Evolutionary conservation across 2,888 invertebrate genomes (phyloP).

Genomic region (Luperina nickerlii): DNA sequence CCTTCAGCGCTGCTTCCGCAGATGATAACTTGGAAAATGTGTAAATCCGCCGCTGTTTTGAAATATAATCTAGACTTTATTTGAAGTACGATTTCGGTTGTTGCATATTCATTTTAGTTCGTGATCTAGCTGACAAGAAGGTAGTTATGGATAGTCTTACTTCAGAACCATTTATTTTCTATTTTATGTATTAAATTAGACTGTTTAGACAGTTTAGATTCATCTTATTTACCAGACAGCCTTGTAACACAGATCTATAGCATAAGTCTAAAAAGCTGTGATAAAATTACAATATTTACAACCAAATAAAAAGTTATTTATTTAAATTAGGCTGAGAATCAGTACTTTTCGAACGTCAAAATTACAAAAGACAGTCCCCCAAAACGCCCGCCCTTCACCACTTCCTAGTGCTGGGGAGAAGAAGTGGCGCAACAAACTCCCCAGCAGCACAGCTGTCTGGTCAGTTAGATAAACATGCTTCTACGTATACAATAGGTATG

Average conservation of each 20-base stretch:
- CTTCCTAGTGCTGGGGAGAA: too few species aligned
- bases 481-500: too few species aligned
- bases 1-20: too few species aligned
- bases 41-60: not conserved
- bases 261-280: not conserved
- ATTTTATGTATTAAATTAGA: slow-evolving; percentile 17
- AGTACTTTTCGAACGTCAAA: too few species aligned
- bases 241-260: not conserved
- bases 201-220: not conserved
- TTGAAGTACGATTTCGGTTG: not conserved
- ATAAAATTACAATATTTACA: too few species aligned
- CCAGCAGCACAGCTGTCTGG: too few species aligned
- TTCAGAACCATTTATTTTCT: slow-evolving; percentile 20
- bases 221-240: not conserved
- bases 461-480: too few species aligned
- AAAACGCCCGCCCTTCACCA: too few species aligned
- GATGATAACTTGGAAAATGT: not conserved
- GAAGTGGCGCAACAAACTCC: too few species aligned
- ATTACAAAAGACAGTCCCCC: too few species aligned
- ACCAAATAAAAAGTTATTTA: too few species aligned
- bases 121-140: slow-evolving; percentile 14
- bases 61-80: slow-evolving; percentile 14
- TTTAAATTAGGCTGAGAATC: too few species aligned
- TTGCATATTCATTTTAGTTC: slow-evolving; percentile 26
- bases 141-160: not conserved